These are phyloP conservation scores for Diaprepes abbreviatus DNA, from an alignment of 2,888 invertebrate species.

Conservation along the genomic window DNA sequence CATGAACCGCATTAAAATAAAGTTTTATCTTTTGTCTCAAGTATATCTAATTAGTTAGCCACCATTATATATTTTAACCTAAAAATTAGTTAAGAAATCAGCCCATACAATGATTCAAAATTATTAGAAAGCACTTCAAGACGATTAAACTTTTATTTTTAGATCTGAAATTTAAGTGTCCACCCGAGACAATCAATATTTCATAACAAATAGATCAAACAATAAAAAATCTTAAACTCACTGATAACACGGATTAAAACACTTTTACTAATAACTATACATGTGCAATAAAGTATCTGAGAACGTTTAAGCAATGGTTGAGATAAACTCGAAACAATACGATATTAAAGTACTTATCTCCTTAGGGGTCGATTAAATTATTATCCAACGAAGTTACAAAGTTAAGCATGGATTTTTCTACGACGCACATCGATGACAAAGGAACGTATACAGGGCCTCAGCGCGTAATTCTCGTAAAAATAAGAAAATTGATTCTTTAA, in stretches of 20 bases:
- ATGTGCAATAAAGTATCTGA: neutral
- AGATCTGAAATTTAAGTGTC: too few species aligned
- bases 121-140: too few species aligned
- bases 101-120: too few species aligned
- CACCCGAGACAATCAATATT: too few species aligned
- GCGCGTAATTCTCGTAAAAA: too few species aligned
- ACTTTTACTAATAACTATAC: neutral
- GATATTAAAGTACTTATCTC: neutral
- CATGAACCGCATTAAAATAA: too few species aligned
- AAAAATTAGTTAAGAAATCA: too few species aligned
- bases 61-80: too few species aligned
- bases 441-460: too few species aligned
- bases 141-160: too few species aligned
- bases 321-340: conserved; percentile 1
- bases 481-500: neutral
- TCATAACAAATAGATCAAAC: neutral
- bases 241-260: neutral
- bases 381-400: conserved; percentile 3
- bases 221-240: neutral
- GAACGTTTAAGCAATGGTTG: neutral
- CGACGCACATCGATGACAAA: neutral
- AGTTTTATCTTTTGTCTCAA: too few species aligned
- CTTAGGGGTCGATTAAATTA: neutral
- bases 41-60: too few species aligned
- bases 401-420: neutral